These are phyloP conservation scores for Gisinianus flammeolus DNA, from an alignment of 2,888 invertebrate species.

Conservation along the genomic window DNA sequence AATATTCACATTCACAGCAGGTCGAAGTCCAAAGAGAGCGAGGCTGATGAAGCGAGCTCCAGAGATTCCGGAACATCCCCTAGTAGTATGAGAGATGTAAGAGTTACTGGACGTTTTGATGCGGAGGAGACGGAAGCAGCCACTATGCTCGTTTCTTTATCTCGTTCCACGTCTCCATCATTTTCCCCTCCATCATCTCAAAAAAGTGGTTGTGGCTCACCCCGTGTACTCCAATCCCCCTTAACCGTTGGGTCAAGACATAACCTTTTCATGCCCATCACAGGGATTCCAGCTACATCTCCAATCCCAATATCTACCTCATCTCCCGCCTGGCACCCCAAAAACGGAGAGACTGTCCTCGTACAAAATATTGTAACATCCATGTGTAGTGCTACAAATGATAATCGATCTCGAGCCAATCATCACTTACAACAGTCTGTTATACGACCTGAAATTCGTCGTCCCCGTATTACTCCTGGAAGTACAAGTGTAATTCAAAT, in stretches of 20 bases:
- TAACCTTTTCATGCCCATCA: constrained; percentile 91
- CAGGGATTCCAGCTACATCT: constrained; percentile 62
- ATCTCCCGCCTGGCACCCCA: constrained; percentile 51
- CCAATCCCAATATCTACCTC: constrained; percentile 51
- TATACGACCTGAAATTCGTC: constrained; percentile 58
- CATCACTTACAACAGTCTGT: constrained; percentile 51
- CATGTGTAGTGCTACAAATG: constrained; percentile 29
- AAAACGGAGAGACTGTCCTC: constrained; percentile 45
- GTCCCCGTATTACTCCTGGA: constrained; percentile 51
- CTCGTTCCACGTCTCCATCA: constrained; percentile 89
- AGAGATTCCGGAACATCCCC: constrained; percentile 58
- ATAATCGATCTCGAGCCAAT: constrained; percentile 35
- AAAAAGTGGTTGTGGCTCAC: constrained; percentile 70
- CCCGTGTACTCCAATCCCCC: constrained; percentile 72
- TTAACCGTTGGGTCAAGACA: constrained; percentile 74
- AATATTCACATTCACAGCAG: constrained; percentile 38
- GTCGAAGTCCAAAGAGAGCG: constrained; percentile 58
- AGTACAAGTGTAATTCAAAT: constrained; percentile 82
- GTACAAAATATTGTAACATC: constrained; percentile 44
- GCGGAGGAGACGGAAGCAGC: constrained; percentile 96
- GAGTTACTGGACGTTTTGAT: constrained; percentile 76
- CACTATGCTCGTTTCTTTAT: constrained; percentile 83
- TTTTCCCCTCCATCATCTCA: constrained; percentile 72
- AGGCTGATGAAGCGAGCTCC: constrained; percentile 57
- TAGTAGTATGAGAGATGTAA: constrained; percentile 51